These are phyloP conservation scores for Amblyornis subalaris DNA, from an alignment of 2,113 vertebrate genomes.

Conservation along the genomic window DNA sequence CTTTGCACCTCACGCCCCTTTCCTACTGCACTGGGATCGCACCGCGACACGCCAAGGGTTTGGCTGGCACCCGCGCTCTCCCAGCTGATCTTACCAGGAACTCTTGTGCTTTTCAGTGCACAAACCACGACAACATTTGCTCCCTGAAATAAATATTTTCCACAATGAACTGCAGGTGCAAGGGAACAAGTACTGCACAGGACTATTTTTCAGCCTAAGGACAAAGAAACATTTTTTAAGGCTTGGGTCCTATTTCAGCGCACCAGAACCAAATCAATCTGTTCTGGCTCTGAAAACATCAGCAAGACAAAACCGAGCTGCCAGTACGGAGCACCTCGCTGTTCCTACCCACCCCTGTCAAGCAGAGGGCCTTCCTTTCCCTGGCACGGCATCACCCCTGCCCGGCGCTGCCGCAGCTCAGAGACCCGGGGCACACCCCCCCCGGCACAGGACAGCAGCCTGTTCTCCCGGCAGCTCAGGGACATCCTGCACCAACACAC, in stretches of 20 bases:
- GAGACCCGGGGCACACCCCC: too few relatives aligned
- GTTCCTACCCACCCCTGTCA: neutral
- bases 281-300: neutral
- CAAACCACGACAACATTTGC: neutral
- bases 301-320: neutral
- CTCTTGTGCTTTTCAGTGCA: neutral
- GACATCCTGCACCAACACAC: too few relatives aligned
- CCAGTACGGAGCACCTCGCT: neutral
- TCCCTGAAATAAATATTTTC: neutral
- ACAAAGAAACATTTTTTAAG: neutral
- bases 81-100: neutral
- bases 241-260: neutral
- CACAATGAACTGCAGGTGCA: neutral
- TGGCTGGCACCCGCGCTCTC: neutral
- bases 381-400: too few relatives aligned
- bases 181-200: neutral
- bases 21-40: accelerated
- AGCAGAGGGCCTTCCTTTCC: too few relatives aligned
- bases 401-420: too few relatives aligned
- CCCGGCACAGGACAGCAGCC: too few relatives aligned
- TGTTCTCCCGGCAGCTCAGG: too few relatives aligned
- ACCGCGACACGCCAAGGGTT: neutral
- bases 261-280: neutral
- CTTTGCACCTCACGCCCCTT: neutral
- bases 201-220: neutral